These are phyloP conservation scores for Rhabdomys dilectus DNA, from an alignment of 2,113 vertebrate species.

Conservation along the genomic window DNA sequence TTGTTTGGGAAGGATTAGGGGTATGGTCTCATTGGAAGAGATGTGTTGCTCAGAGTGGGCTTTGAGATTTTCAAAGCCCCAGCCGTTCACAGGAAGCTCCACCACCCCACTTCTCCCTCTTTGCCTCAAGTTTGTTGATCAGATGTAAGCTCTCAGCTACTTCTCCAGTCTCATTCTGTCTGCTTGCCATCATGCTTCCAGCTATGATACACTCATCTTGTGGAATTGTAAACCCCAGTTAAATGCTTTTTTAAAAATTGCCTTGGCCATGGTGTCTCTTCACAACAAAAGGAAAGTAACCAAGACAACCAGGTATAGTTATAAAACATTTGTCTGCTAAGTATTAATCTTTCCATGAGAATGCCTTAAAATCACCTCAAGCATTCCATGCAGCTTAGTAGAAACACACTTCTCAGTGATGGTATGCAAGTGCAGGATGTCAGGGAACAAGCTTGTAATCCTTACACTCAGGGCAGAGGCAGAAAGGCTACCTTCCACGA, in stretches of 20 bases:
- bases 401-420: neutral
- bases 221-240: neutral
- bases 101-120: neutral
- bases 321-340: neutral
- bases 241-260: neutral
- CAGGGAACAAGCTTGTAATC: neutral
- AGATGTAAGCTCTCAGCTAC: neutral
- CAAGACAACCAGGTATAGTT: neutral
- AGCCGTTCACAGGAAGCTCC: neutral
- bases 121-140: neutral
- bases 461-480: neutral
- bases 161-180: neutral
- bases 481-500: neutral
- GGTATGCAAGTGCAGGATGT: neutral
- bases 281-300: neutral
- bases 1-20: neutral
- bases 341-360: constrained; percentile 5
- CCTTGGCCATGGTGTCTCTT: neutral
- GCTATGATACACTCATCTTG: neutral
- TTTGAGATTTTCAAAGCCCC: neutral
- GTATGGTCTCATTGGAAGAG: neutral
- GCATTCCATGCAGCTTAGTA: neutral
- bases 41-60: no score
- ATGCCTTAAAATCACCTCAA: neutral
- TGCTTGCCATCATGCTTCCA: neutral